Percentiles rank a stretch among this genome's conserved stretches.
phyloP scores from a whole-genome alignment of 2,113 vertebrate species.

The Amphiprion ocellaris region DNA sequence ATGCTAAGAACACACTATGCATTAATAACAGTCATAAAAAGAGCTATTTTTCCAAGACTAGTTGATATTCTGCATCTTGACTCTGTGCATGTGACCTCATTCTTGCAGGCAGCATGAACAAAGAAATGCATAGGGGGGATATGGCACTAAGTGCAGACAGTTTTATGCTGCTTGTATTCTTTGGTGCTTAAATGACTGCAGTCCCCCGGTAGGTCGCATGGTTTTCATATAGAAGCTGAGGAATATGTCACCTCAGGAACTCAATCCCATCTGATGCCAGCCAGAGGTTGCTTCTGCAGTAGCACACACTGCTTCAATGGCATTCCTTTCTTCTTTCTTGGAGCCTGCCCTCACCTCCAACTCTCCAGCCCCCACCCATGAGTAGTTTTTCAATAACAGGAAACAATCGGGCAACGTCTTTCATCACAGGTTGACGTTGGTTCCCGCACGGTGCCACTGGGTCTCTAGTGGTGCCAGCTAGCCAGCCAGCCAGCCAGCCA shows the following conservation, averaged over 20 bases:
- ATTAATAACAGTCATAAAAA: not conserved
- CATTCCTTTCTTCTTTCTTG: conserved; percentile 48
- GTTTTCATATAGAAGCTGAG: conserved; percentile 30
- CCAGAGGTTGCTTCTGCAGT: conserved; percentile 61
- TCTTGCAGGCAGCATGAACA: conserved; percentile 31
- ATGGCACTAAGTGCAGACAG: conserved; percentile 1
- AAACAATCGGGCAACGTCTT: conserved; percentile 82
- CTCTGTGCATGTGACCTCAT: conserved; percentile 44
- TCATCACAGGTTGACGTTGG: conserved; percentile 74
- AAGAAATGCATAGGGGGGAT: conserved; percentile 35
- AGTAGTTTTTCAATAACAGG: conserved; percentile 85
- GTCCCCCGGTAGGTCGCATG: not conserved
- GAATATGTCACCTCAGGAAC: conserved; percentile 32
- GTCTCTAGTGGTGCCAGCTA: conserved; percentile 76
- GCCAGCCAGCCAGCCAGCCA: conserved; percentile 54
- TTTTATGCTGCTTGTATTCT: conserved; percentile 18
- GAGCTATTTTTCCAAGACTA: not conserved
- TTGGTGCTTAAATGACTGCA: conserved; percentile 34
- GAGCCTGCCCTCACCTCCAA: conserved; percentile 18
- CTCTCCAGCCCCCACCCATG: conserved; percentile 46
- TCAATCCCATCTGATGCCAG: conserved; percentile 26
- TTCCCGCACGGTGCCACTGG: conserved; percentile 77
- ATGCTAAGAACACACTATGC: not conserved
- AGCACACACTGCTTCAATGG: conserved; percentile 54
- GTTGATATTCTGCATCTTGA: conserved; percentile 39